Conservation (phyloP, 1,140 invertebrate genomes). For the Metaphire vulgaris region DNA sequence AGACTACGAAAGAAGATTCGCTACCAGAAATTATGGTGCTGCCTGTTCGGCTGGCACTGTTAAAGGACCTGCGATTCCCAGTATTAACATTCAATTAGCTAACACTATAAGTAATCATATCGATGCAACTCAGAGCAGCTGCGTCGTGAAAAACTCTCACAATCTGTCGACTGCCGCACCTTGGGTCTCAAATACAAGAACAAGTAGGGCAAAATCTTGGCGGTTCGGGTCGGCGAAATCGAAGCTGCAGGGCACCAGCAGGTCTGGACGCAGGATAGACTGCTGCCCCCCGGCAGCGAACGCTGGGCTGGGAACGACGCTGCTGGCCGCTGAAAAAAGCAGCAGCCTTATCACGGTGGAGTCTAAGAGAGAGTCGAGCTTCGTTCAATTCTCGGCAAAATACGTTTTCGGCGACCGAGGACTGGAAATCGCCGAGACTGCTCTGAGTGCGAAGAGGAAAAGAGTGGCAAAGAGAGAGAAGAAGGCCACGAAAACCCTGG, state of each 20-base stretch:
- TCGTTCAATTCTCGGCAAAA: background rate
- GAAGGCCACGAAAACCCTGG: conserved; percentile 96
- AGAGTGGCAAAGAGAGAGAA: conserved; percentile 90
- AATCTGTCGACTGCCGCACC: background rate
- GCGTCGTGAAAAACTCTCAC: too few species aligned
- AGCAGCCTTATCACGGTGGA: background rate
- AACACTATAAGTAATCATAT: too few species aligned
- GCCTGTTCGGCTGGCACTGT: too few species aligned
- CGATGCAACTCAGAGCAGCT: too few species aligned
- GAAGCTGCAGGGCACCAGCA: background rate
- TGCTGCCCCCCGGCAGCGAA: background rate
- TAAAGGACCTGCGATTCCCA: too few species aligned
- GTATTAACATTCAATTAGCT: too few species aligned
- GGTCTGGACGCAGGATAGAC: background rate
- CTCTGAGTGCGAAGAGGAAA: conserved; percentile 61
- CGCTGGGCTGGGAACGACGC: background rate
- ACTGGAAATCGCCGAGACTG: background rate
- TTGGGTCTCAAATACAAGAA: background rate
- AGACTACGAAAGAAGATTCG: too few species aligned
- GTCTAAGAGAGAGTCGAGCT: background rate
- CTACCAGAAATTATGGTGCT: too few species aligned
- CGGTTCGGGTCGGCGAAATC: background rate
- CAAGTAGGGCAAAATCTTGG: background rate
- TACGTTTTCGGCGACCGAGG: background rate
- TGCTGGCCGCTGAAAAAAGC: background rate